Base-by-base conservation (phyloP, 2,888 invertebrate species). In the Tubulanus polymorphus region DNA sequence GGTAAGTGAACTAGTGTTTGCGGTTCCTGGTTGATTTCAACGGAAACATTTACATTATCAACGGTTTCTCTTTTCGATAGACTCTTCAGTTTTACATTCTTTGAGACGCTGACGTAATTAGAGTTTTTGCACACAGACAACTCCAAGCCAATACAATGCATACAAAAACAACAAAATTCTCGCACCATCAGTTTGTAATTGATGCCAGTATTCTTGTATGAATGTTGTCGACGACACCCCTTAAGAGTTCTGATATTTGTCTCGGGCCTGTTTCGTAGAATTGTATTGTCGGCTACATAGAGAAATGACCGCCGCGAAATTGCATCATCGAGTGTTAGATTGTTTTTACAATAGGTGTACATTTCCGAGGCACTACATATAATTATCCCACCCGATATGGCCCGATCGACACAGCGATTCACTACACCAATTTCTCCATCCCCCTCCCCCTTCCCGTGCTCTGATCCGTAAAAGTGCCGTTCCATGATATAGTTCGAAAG, bases 361-460 rank as follows among this genome's bases (percentile, higher is more conserved):
- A 23, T 23, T 26, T 49, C 49, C 8, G 28, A 12, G 3, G 49
- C 49, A 49, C 10, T 10, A 18, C 29, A 30, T 3, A 49, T 49
- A 3, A 49, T 23, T 3, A 23, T 20, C 30, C 20, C 6, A 3
- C 29, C 30, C 12, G n/a, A n/a, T n/a, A n/a, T n/a, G 8, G 49
- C 49, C 20, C 49, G 3, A 23, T 29, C 49, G 2, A 49, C 5
- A 8, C 30, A 29, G n/a, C 49, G 28, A 23, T 49, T 49, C 8
- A 49, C 6, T 8, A 49, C 8, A 10, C 49, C 49, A 15, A 29
- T 49, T n/a, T 49, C 49, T 8, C 49, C 49, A 49, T 49, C 49
- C 8, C 27, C 28, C 10, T 49, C 49, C 6, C 29, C 49, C 28
- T 49, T 49, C 15, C 49, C 49, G 32, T 49, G 49, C 23, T 49